These are phyloP conservation scores for Antennarius striatus DNA, from an alignment of 2,113 vertebrate genomes.

Conservation along the genomic window DNA sequence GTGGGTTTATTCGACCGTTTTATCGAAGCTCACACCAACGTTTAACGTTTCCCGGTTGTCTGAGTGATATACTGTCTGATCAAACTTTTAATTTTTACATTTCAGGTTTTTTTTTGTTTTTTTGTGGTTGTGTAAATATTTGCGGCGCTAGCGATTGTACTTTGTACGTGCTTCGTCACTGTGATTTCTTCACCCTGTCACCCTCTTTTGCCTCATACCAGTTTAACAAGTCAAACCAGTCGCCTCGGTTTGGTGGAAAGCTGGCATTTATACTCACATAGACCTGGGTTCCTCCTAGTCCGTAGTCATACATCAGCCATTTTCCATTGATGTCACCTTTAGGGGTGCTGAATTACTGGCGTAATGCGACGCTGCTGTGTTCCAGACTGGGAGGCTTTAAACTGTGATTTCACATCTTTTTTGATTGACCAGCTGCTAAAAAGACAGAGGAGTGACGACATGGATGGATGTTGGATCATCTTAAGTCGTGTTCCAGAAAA, in stretches of 20 bases:
- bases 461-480: too few relatives aligned
- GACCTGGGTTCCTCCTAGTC: constrained; percentile 1
- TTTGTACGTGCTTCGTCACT: constrained; percentile 34
- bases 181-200: constrained; percentile 34
- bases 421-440: too few relatives aligned
- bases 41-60: constrained; percentile 26
- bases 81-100: constrained; percentile 14
- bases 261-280: constrained; percentile 1
- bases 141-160: constrained; percentile 33
- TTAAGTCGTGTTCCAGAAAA: too few relatives aligned
- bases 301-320: too few relatives aligned
- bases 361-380: too few relatives aligned
- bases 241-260: neutral
- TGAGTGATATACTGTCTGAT: constrained; percentile 19
- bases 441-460: too few relatives aligned
- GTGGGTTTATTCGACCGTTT: neutral
- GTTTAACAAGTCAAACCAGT: constrained; percentile 49
- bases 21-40: constrained; percentile 2
- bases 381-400: too few relatives aligned
- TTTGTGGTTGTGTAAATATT: constrained; percentile 11
- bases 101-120: constrained; percentile 10
- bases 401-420: too few relatives aligned
- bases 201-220: constrained; percentile 24
- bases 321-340: too few relatives aligned
- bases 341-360: too few relatives aligned